Conservation (phyloP, 2,113 vertebrate genomes). For the Felis catus region DNA sequence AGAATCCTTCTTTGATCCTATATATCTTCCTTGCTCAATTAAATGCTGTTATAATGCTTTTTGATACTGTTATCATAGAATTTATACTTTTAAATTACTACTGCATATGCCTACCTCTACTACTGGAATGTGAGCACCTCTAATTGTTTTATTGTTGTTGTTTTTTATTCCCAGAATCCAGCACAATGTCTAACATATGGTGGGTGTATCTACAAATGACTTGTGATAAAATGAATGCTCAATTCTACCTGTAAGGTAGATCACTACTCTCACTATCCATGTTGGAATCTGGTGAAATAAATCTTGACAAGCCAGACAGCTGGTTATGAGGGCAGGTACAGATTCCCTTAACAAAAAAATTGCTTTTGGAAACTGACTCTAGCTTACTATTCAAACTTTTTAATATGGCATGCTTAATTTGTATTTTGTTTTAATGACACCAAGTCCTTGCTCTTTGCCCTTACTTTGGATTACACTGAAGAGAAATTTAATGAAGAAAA, state of each 20-base stretch:
- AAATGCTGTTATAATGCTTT: background rate
- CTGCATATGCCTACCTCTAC: background rate
- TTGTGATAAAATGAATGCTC: background rate
- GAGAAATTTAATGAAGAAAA: background rate
- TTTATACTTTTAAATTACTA: background rate
- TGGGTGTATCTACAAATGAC: background rate
- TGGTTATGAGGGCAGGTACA: background rate
- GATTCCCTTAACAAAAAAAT: background rate
- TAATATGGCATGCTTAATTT: background rate
- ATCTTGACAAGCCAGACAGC: background rate
- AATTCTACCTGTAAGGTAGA: background rate
- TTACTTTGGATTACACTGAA: background rate
- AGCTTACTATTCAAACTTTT: background rate
- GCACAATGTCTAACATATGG: background rate
- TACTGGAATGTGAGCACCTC: background rate
- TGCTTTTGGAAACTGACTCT: background rate
- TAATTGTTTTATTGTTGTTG: background rate
- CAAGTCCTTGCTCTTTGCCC: background rate
- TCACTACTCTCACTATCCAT: background rate
- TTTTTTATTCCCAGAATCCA: slow-evolving; percentile 14
- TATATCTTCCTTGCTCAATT: background rate
- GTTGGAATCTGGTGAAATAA: background rate
- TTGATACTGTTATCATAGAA: background rate
- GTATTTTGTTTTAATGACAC: slow-evolving; percentile 2
- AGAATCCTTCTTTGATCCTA: background rate